Evolutionary conservation across 2,888 invertebrate species (phyloP), one percentile per base, ranked within the genome.

Genomic region (Homarus gammarus): DNA sequence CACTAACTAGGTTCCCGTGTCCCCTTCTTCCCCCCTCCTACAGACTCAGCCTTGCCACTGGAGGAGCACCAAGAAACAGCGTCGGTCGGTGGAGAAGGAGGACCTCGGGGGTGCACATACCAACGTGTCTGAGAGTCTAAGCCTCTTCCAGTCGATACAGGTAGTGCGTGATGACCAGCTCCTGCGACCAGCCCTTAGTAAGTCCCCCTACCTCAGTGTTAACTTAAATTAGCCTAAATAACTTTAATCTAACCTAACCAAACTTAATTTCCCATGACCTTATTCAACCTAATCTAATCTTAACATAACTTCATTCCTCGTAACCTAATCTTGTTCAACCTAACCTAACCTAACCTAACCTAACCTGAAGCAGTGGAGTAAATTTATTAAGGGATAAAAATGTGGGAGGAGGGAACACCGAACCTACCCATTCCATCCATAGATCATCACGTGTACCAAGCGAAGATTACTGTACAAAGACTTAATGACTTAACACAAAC

Each of bases 41-140:
- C 94, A 98, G 98, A 97, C 97, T 92, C 98, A 98, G 94, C 97
- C 97, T 0, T 98, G 98, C 93, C 97, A 98, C 94, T 98, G 98
- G 98, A 96, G 98, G 93, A 61, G 78, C 18, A 27, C 38, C 22
- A 49, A 73, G 73, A 87, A 84, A 36, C 40, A 77, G 22, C 72
- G 77, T 6, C 96, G 97, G 93, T 96, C 97, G 2, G 92, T 92
- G 12, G 92, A 84, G 49, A 36, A 87, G 27, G 75, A 33, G 18
- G 64, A 64, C 8, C 27, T 40, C n/a, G 72, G 31, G 38, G n/a
- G 22, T 12, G 27, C 36, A 12, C 36, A 31, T 10, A 15, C 84
- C 70, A 92, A 92, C 61, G 56, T 92, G 18, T 98, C 98, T 0
- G 98, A 98, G 94, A 98, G 98, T 93, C 96, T 98, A 70, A 98